Evolutionary conservation across 2,797 vertebrate species (phyloP).

Genomic region (Anguilla pacifica): DNA sequence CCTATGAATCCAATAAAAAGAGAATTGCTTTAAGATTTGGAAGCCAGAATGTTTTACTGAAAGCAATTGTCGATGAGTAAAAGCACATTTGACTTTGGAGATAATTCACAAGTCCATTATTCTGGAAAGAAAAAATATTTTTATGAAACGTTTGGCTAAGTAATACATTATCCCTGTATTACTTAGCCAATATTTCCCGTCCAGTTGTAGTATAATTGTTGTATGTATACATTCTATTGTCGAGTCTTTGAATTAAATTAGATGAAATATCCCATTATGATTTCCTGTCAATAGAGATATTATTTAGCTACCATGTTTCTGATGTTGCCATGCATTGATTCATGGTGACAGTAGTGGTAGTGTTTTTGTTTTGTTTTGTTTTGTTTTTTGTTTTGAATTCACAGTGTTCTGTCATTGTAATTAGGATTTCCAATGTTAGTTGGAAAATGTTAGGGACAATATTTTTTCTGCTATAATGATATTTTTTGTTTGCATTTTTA

Average conservation of each 20-base stretch:
- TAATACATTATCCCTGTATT: background rate
- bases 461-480: no score
- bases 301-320: background rate
- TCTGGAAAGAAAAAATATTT: slow-evolving; percentile 15
- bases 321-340: background rate
- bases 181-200: background rate
- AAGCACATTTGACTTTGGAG: slow-evolving; percentile 9
- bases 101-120: no score
- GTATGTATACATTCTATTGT: background rate
- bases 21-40: slow-evolving; percentile 37
- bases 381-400: no score
- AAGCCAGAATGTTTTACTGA: slow-evolving; percentile 33
- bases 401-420: no score
- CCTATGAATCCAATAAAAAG: slow-evolving; percentile 43
- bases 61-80: slow-evolving; percentile 11
- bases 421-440: no score
- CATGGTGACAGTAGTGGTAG: no score
- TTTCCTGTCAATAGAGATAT: background rate
- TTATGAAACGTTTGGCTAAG: background rate
- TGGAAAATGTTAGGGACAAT: no score
- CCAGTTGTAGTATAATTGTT: background rate
- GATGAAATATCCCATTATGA: background rate
- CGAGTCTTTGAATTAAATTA: background rate
- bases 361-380: background rate
- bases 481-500: no score